Conservation (phyloP, 2,888 invertebrate genomes). For the Byasa hedistus region DNA sequence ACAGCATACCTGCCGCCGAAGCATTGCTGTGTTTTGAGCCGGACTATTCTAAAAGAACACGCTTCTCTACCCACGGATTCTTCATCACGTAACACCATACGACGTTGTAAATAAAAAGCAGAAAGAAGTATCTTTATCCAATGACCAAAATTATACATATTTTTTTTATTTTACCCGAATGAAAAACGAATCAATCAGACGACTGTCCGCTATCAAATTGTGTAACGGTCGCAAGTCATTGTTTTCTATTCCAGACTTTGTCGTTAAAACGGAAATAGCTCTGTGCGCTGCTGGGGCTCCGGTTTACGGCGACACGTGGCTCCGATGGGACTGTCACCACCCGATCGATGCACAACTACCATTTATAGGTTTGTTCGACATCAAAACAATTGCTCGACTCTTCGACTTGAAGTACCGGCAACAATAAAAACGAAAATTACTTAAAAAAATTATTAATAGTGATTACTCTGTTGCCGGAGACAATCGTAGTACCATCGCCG, state of each 20-base stretch:
- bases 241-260: conserved; percentile 51
- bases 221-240: conserved; percentile 39
- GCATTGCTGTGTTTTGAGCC: too few relatives aligned
- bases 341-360: conserved; percentile 20
- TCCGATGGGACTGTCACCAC: conserved; percentile 50
- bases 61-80: too few relatives aligned
- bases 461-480: too few relatives aligned
- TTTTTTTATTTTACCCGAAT: background rate
- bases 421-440: too few relatives aligned
- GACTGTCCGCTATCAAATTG: conserved; percentile 38
- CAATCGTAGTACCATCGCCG: too few relatives aligned
- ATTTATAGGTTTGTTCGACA: conserved; percentile 19
- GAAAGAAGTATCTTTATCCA: background rate
- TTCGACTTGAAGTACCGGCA: too few relatives aligned
- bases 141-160: background rate
- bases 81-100: too few relatives aligned
- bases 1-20: too few relatives aligned
- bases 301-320: conserved; percentile 71
- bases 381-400: too few relatives aligned
- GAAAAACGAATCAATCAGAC: conserved; percentile 28
- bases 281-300: conserved; percentile 48
- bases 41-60: too few relatives aligned
- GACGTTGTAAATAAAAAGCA: too few relatives aligned
- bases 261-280: conserved; percentile 66
- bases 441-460: too few relatives aligned